These are phyloP conservation scores for Parazoanthus darwini DNA, from an alignment of 92 coral and sea anemone genomes.

Conservation along the genomic window DNA sequence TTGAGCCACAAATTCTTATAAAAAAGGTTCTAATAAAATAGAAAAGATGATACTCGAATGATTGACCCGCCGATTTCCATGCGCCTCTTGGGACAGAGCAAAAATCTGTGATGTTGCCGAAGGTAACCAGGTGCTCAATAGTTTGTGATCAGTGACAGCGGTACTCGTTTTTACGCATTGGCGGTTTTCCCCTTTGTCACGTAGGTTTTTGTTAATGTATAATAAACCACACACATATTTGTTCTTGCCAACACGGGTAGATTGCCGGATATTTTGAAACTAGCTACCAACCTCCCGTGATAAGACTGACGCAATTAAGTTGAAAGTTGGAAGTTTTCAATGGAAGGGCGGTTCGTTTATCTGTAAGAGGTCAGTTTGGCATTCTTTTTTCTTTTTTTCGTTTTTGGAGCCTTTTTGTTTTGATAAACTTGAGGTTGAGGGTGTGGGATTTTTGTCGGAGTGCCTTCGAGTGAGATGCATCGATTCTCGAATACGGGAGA, in stretches of 20 bases:
- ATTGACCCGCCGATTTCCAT: background rate
- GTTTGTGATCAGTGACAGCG: background rate
- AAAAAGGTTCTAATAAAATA: too few relatives aligned
- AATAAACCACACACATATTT: background rate
- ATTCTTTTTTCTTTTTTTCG: background rate
- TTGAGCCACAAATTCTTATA: too few relatives aligned
- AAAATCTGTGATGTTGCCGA: background rate
- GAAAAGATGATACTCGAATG: too few relatives aligned
- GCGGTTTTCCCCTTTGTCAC: background rate
- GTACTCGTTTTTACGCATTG: background rate
- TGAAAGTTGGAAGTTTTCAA: background rate
- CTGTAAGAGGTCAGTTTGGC: background rate
- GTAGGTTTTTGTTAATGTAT: background rate
- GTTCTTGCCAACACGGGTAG: background rate
- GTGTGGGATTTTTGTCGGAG: background rate
- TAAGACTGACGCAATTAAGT: background rate
- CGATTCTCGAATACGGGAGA: background rate
- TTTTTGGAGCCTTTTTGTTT: background rate
- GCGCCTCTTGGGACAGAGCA: background rate
- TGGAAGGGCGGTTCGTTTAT: background rate
- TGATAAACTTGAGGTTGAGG: background rate
- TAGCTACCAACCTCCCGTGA: background rate
- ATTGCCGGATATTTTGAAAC: background rate
- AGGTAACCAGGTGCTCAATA: background rate
- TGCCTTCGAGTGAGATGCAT: background rate